Evolutionary conservation across 2,113 vertebrate genomes (phyloP).

Genomic region (Megalops atlanticus): DNA sequence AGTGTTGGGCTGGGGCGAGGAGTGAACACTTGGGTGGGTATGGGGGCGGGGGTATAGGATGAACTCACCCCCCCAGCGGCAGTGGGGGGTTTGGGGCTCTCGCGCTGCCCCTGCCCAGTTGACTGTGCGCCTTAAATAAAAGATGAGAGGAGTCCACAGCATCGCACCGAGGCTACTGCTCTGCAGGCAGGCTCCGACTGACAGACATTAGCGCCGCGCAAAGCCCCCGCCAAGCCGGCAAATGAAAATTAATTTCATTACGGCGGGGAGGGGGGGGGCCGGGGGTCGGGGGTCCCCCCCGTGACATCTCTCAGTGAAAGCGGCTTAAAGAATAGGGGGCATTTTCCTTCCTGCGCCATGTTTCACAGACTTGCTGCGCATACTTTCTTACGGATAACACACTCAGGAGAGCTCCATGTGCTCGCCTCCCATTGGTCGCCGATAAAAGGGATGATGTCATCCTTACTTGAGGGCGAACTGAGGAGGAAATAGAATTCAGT

Average conservation of each 20-base stretch:
- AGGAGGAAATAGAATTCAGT: slow-evolving; percentile 61
- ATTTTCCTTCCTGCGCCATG: slow-evolving; percentile 35
- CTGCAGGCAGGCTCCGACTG: background rate
- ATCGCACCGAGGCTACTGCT: background rate
- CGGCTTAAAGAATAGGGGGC: background rate
- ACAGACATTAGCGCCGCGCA: background rate
- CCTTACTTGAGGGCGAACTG: slow-evolving; percentile 64
- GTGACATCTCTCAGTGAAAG: background rate
- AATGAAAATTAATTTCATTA: background rate
- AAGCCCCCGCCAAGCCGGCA: background rate
- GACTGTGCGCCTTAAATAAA: slow-evolving; percentile 6
- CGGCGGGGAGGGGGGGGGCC: background rate
- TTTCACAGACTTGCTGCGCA: slow-evolving; percentile 39
- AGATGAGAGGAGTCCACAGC: background rate
- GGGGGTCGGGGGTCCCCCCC: no score
- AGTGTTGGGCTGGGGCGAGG: no score
- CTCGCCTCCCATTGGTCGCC: slow-evolving; percentile 58
- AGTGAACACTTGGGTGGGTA: no score
- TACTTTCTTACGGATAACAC: slow-evolving; percentile 46
- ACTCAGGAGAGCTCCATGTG: slow-evolving; percentile 59
- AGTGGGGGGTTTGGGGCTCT: background rate
- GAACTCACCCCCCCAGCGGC: no score
- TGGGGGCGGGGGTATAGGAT: no score
- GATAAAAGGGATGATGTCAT: slow-evolving; percentile 77
- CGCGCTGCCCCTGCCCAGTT: no score